Base-by-base conservation (phyloP, 2,888 invertebrate species). In the Leistus spinibarbis region DNA sequence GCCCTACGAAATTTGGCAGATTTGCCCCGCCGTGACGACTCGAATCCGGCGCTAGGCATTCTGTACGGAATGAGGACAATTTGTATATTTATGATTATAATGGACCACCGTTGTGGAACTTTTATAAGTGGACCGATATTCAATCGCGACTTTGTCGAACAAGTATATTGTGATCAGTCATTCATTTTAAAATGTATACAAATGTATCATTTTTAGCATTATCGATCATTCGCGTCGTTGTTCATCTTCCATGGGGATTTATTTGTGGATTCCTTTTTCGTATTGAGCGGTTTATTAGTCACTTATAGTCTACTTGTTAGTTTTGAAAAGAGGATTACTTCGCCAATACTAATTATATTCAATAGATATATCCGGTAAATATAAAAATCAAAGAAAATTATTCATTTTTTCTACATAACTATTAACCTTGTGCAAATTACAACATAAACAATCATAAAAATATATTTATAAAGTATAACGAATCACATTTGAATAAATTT, bases 241-340 rank as follows among this genome's bases (percentile, higher is more conserved):
- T 83, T 90, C 13, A 80, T 90, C 0, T 86, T 91, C 13, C 91
- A 91, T 80, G 88, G 89, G 24, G 91, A 91, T 79, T 82, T 91
- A 0, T 88, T 91, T 60, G 91, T 91, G 40, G 91, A 91, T 79
- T 88, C 90, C 0, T 91, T 91, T 82, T 91, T 91, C 80, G 80
- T 90, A 9, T 79, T 91, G 2, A 90, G 91, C 64, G 91, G 91
- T 0, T 86, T 91, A 69, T 83, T 91, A 4, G 87, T 88, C 0
- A 85, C 88, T 0, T 87, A 87, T 19, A 84, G 84, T 16, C 77
- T 91, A 1, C 81, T 87, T 0, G 85, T 82, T 60, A 84, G 85
- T 68, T 84, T 84, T 66, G 85, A 88, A 22, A 87, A 86, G 76
- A 83, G 83, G 68, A 79, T 79, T 27, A 79, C 86, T 10, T 89